phyloP scores from a whole-genome alignment of 1,140 invertebrate species.

The Diplogasteroides magnus region DNA sequence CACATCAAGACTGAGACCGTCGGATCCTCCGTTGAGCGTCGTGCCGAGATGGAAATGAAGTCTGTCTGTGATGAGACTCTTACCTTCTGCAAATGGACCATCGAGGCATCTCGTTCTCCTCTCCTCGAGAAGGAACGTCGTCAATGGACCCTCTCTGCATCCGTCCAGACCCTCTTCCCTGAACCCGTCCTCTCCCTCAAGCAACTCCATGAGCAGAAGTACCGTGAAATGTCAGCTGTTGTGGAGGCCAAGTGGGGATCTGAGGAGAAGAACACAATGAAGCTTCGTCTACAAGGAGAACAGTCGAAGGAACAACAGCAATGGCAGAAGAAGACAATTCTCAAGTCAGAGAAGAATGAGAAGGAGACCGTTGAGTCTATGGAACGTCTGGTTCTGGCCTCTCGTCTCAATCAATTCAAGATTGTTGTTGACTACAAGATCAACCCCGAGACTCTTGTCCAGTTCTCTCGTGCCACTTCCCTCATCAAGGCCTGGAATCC shows the following conservation, averaged over 20 bases:
- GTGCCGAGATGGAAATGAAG: slow-evolving; percentile 10
- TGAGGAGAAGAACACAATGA: slow-evolving; percentile 14
- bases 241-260: slow-evolving; percentile 13
- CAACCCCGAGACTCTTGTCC: slow-evolving; percentile 6
- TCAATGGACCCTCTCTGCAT: too few species aligned
- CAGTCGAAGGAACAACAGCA: slow-evolving; percentile 10
- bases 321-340: not conserved
- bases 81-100: slow-evolving; percentile 2
- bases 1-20: slow-evolving; percentile 15
- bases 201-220: too few species aligned
- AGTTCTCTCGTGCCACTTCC: too few species aligned
- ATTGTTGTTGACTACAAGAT: slow-evolving; percentile 21
- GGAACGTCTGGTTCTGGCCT: slow-evolving; percentile 5
- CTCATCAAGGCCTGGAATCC: too few species aligned
- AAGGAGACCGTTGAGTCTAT: too few species aligned
- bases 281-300: slow-evolving; percentile 24
- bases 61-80: slow-evolving; percentile 9
- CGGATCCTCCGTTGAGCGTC: too few species aligned
- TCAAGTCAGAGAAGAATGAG: slow-evolving; percentile 12
- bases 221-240: slow-evolving; percentile 5
- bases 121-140: slow-evolving; percentile 3
- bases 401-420: slow-evolving; percentile 26
- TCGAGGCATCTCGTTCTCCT: slow-evolving; percentile 2
- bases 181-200: too few species aligned
- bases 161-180: too few species aligned